Conservation (phyloP, 2,797 vertebrate genomes). For the Pampus argenteus region DNA sequence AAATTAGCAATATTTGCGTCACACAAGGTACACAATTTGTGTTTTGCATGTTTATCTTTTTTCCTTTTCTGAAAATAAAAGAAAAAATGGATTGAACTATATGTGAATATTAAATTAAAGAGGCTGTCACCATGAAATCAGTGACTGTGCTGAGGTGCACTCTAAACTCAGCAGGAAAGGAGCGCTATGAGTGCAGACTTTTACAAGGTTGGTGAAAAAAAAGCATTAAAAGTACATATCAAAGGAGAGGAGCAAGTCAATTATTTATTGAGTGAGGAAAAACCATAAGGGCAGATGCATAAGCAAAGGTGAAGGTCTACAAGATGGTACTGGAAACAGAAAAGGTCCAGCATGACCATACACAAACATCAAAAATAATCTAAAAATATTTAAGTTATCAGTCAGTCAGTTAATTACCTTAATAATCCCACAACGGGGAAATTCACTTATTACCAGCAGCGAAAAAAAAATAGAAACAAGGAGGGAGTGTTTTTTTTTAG, state of each 20-base stretch:
- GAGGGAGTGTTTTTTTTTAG: no score
- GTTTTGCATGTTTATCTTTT: slow-evolving; percentile 24
- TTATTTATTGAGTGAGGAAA: slow-evolving; percentile 78
- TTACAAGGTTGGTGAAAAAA: slow-evolving; percentile 70
- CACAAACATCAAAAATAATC: background rate
- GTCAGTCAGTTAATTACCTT: no score
- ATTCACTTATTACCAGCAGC: no score
- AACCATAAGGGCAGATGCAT: slow-evolving; percentile 61
- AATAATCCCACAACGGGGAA: no score
- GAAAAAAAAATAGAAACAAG: no score
- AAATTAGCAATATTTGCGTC: slow-evolving; percentile 25
- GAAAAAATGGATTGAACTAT: slow-evolving; percentile 31
- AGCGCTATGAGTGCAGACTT: slow-evolving; percentile 58
- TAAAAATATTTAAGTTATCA: no score
- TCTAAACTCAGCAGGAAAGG: slow-evolving; percentile 63
- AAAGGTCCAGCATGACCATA: background rate
- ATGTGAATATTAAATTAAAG: slow-evolving; percentile 61
- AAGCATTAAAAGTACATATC: slow-evolving; percentile 75
- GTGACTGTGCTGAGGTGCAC: slow-evolving; percentile 54
- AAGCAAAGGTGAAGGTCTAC: slow-evolving; percentile 73
- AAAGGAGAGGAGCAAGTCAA: slow-evolving; percentile 77
- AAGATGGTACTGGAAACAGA: slow-evolving; percentile 31
- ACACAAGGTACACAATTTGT: background rate
- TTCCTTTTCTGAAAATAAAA: slow-evolving; percentile 1
- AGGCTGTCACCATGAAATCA: slow-evolving; percentile 52